Evolutionary conservation across 2,888 invertebrate species (phyloP), one percentile per base, ranked within the genome.

Genomic region (Melieria crassipennis): DNA sequence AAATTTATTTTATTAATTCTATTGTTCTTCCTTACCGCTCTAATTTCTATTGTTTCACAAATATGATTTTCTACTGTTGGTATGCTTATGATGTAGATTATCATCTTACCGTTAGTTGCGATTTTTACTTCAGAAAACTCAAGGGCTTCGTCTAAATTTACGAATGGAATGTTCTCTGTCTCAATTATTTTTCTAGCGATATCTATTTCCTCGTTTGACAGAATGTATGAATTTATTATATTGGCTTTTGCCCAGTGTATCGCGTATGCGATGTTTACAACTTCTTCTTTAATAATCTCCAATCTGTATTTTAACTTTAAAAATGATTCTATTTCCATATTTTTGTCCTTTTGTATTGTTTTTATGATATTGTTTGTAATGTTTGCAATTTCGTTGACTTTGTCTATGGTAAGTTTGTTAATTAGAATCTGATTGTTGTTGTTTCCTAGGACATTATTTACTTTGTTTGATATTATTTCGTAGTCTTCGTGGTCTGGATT

Each of bases 71-170:
- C 67, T 9, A 68, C 69, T 13, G 69, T 65, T 45, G 63, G 66
- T 30, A 71, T 42, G 56, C 56, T 71, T 62, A 74, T 52, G 58
- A 76, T 71, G 69, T 75, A 75, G n/a, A 76, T 65, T 64, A 76
- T 57, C 47, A 58, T 57, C 16, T 61, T 43, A 16, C 66, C 57
- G 63, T 74, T 73, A 7, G 70, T 70, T 48, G 75, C 65, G 42
- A 76, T 67, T 71, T 70, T 73, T 9, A 76, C 56, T 57, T 76
- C 71, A 9, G 72, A 66, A 67, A 76, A 76, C 65, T 76, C 75
- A 56, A 76, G 61, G 45, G 75, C 74, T 65, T 78, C 76, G 65
- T 76, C 75, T 58, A 71, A 45, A 43, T 75, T 75, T 16, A 71
- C 30, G 58, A 65, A 75, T 5, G 66, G 69, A 47, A 75, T 71